phyloP scores from a whole-genome alignment of 2,113 vertebrate genomes.

The Brachypodius melanocephalos region DNA sequence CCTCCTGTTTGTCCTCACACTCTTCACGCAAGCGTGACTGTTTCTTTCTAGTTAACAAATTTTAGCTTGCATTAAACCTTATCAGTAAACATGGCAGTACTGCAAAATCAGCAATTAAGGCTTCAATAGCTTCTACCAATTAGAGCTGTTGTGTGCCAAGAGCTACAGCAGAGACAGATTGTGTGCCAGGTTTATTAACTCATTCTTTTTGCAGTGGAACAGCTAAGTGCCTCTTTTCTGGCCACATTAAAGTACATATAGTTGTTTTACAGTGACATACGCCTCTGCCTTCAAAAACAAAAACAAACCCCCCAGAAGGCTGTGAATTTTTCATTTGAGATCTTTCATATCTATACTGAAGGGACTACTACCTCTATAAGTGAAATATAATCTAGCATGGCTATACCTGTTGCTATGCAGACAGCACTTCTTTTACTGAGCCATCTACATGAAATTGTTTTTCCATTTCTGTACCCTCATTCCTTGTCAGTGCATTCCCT shows the following conservation, averaged over 20 bases:
- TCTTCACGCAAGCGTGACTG: not conserved
- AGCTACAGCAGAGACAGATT: constrained; percentile 39
- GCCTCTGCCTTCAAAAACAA: not conserved
- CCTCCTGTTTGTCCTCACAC: constrained; percentile 26
- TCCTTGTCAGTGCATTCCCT: not conserved
- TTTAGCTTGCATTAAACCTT: constrained; percentile 53
- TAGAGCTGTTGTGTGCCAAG: constrained; percentile 25
- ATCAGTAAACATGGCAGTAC: constrained; percentile 56
- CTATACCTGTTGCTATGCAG: not conserved
- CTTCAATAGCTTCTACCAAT: constrained; percentile 55
- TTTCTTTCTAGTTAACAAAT: constrained; percentile 39
- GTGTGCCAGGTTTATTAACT: not conserved
- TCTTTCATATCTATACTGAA: not conserved
- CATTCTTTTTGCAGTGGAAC: constrained; percentile 31
- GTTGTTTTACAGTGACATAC: constrained; percentile 2
- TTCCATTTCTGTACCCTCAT: not conserved
- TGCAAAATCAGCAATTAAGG: constrained; percentile 59
- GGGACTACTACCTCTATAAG: not conserved
- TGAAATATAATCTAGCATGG: not conserved
- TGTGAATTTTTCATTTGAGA: constrained; percentile 6
- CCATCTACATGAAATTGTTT: not conserved
- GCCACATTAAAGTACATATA: constrained; percentile 26
- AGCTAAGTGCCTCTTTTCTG: constrained; percentile 38
- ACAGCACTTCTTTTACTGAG: not conserved
- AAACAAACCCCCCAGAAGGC: not conserved